Base-by-base conservation (phyloP, 2,113 vertebrate species). In the Microtus pennsylvanicus region DNA sequence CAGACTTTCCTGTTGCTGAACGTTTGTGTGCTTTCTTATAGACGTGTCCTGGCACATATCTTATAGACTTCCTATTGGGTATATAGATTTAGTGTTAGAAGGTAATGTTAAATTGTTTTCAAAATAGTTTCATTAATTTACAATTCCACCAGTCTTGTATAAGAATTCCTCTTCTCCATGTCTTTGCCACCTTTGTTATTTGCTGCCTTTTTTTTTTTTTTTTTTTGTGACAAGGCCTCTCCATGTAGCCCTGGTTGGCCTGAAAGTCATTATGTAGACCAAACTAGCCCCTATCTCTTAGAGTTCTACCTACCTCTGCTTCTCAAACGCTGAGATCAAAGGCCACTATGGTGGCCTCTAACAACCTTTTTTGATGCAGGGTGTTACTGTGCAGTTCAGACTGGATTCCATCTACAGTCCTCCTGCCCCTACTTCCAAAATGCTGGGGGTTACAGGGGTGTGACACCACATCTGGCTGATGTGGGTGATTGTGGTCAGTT, bases 81-180 rank as follows among this genome's bases (percentile, higher is more conserved):
- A 14, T 14, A 28, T 7, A 69, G 45, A 81, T 83, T 92, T 75
- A 17, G 80, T 26, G 81, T 94, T 35, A 45, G 21, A 74, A 63
- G 42, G 38, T n/a, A 86, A 90, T 86, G 35, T 3, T 13, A 30
- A 87, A 35, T 45, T 82, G 77, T 94, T 93, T 90, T 89, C 67
- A 82, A 82, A 93, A 63, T 28, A 87, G 19, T 21, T 24, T 42
- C 26, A 58, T 67, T 89, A 85, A 11, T 75, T 74, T 87, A 21
- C 21, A 83, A 16, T 74, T 65, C 38, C 5, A 76, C 4, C 16
- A 45, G 9, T 74, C 75, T 6, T 30, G 6, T 14, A 4, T 30
- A 30, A 61, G 74, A 65, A 72, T 87, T 93, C 26, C 47, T 0
- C 24, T 69, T 26, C 61, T n/a, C 12, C 22, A 17, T 33, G 42